Evolutionary conservation across 2,888 invertebrate genomes (phyloP).

Genomic region (Tachina fera): DNA sequence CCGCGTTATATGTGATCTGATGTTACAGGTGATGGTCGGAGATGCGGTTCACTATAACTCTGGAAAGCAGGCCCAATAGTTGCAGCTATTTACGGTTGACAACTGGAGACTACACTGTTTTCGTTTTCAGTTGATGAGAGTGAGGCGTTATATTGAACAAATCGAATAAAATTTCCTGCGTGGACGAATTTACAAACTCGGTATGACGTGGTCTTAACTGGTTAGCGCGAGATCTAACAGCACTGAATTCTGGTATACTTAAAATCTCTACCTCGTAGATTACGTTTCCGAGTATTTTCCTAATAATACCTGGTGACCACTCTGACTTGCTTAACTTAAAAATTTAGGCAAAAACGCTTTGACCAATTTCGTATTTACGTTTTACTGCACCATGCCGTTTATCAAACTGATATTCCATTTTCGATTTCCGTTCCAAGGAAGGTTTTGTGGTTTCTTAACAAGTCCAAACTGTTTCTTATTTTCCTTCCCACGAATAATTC

Average conservation of each 20-base stretch:
- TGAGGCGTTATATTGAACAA: constrained; percentile 21
- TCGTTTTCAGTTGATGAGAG: too few relatives aligned
- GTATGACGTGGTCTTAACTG: constrained; percentile 38
- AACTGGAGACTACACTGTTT: too few relatives aligned
- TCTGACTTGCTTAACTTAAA: constrained; percentile 19
- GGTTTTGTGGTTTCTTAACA: constrained; percentile 20
- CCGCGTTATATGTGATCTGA: not conserved
- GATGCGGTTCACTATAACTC: not conserved
- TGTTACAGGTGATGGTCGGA: not conserved
- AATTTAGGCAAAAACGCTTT: constrained; percentile 32
- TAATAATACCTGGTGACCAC: constrained; percentile 11
- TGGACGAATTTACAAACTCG: not conserved
- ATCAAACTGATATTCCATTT: constrained; percentile 30
- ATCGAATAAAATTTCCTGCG: constrained; percentile 7
- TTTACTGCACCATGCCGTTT: not conserved
- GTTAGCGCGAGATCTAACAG: constrained; percentile 43
- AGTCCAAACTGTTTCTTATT: constrained; percentile 26
- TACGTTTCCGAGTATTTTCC: constrained; percentile 15
- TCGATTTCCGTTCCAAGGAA: not conserved
- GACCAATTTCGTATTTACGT: not conserved
- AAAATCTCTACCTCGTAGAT: constrained; percentile 34
- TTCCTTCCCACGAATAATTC: constrained; percentile 49
- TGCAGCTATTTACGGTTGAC: too few relatives aligned
- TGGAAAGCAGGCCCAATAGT: too few relatives aligned
- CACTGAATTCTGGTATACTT: constrained; percentile 38